Base-by-base conservation (phyloP, 2,888 invertebrate genomes). In the Sesamia inferens region DNA sequence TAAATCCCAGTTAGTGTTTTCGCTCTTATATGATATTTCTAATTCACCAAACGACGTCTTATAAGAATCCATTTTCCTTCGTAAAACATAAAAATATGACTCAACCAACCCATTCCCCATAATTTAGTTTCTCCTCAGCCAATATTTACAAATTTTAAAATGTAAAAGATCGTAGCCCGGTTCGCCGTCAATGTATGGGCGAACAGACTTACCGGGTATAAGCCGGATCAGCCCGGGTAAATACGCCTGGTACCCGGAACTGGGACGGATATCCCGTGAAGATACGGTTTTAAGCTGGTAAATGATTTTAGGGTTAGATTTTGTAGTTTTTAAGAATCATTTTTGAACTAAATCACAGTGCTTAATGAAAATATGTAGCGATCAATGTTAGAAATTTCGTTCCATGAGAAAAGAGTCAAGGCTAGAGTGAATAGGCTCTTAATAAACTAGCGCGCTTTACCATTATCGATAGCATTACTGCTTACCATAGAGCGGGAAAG, bases 141-240 rank as follows among this genome's bases (percentile, higher is more conserved):
- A 77, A 76, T 78, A 64, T 79, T 68, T 59, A 62, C n/a, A 72
- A 22, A 78, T 72, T 83, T 80, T 74, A 72, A 86, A 85, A 85
- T 78, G 16, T 70, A 75, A 70, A 71, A 76, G 58, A 78, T 79
- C 59, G 47, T 73, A 67, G 57, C 67, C 63, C 59, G 69, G 77
- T 64, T 68, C 77, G 75, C 58, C 84, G 68, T 71, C 86, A 84
- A 90, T 88, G 85, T 88, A 88, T 90, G 88, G 81, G 84, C 84
- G 86, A 88, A 89, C 86, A 80, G 89, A 84, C 87, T 91, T 90
- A 88, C 78, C 61, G 55, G 65, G 68, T 55, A 67, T 90, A 90
- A 90, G 85, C 91, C 87, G 90, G 91, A 88, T 91, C 82, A 90
- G 78, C 80, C 44, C 71, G 72, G 77, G 85, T 81, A 89, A 88